These are phyloP conservation scores for Craterocephalus amniculus DNA, from an alignment of 2,797 vertebrate genomes.

Conservation along the genomic window DNA sequence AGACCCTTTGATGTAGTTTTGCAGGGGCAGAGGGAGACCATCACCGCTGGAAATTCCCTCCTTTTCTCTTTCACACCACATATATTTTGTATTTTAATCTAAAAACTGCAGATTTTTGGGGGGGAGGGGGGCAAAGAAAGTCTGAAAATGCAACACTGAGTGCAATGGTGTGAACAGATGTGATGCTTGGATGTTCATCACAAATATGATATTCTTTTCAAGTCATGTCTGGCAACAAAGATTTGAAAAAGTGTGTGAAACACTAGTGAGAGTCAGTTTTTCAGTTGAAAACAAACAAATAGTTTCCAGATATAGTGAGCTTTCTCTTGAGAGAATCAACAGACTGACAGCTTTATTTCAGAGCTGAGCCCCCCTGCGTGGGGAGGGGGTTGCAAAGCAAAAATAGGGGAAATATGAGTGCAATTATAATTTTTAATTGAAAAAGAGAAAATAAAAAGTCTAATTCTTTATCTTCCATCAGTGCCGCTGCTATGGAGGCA, in stretches of 20 bases:
- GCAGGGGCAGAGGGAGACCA: slow-evolving; percentile 16
- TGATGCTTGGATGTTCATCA: background rate
- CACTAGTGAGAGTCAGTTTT: background rate
- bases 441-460: background rate
- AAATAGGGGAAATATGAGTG: background rate
- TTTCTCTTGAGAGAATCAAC: slow-evolving; percentile 46
- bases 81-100: slow-evolving; percentile 35
- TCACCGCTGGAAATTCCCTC: slow-evolving; percentile 28
- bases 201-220: background rate
- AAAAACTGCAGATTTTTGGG: slow-evolving; percentile 2
- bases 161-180: background rate
- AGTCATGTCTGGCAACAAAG: background rate
- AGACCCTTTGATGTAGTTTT: slow-evolving; percentile 33
- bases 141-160: background rate
- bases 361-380: slow-evolving; percentile 41
- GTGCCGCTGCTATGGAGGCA: slow-evolving; percentile 5
- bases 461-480: background rate
- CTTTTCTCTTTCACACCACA: slow-evolving; percentile 23
- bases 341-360: slow-evolving; percentile 49
- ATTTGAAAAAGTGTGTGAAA: background rate
- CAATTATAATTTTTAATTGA: background rate
- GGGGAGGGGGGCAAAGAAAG: slow-evolving; percentile 19
- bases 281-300: slow-evolving; percentile 44
- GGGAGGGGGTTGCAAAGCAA: slow-evolving; percentile 34
- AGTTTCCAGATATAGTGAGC: slow-evolving; percentile 43